phyloP scores from a whole-genome alignment of 2,888 invertebrate genomes.

The Gortyna flavago region DNA sequence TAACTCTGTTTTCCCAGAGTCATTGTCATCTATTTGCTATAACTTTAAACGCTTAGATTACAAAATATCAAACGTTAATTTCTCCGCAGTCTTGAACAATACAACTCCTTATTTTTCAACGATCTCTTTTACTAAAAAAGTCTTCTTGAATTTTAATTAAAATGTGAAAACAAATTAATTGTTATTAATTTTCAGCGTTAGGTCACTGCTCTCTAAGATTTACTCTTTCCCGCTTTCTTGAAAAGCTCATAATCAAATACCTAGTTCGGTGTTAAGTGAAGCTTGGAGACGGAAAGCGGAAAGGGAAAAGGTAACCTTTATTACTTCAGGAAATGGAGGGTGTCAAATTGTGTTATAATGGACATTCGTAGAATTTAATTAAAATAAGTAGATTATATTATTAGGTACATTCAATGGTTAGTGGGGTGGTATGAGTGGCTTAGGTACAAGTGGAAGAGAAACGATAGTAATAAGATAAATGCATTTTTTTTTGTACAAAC shows the following conservation, averaged over 20 bases:
- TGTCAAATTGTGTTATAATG: background rate
- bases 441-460: background rate
- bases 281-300: background rate
- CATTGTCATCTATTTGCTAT: background rate
- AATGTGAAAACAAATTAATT: slow-evolving; percentile 46
- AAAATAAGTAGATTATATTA: background rate
- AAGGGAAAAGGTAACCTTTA: background rate
- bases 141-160: slow-evolving; percentile 52
- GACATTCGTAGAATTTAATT: background rate
- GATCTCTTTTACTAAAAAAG: slow-evolving; percentile 11
- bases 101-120: background rate
- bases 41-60: background rate
- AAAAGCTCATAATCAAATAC: slow-evolving; percentile 4
- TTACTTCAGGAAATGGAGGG: slow-evolving; percentile 15
- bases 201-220: slow-evolving; percentile 18
- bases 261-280: background rate
- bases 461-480: background rate
- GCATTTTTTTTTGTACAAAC: background rate
- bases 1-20: background rate
- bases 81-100: background rate
- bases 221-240: slow-evolving; percentile 13
- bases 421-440: too few species aligned
- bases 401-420: background rate
- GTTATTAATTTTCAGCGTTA: slow-evolving; percentile 48
- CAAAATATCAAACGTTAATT: slow-evolving; percentile 13